Evolutionary conservation across 2,888 invertebrate genomes (phyloP), one percentile per base, ranked within the genome.

Genomic region (Dicycla oo): DNA sequence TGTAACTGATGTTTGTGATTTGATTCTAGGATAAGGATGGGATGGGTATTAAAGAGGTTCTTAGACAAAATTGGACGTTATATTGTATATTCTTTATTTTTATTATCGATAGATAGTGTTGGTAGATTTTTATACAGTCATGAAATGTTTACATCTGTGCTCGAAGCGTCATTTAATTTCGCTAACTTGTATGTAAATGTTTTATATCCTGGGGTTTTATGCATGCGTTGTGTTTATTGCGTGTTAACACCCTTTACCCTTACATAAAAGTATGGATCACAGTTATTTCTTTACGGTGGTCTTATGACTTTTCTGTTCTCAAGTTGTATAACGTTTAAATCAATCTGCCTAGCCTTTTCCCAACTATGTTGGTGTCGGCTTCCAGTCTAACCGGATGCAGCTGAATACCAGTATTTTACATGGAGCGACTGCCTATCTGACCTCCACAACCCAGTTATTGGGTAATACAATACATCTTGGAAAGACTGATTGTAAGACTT

Each of bases 1-100:
- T 86, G 79, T 83, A 73, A 73, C 73, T 63, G 81, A 76, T 82
- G 77, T 82, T 79, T 83, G 76, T 74, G 86, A 87, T 89, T 80
- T 83, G 86, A 88, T 88, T 76, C 63, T 60, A 75, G 86, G 85
- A 88, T 88, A 81, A 75, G 38, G 53, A 78, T 75, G 70, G 26
- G 49, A 78, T 58, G 23, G 23, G 8, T 74, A 79, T 82, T 81
- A 57, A 62, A 15, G 20, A 49, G 53, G 38, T 60, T 68, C 30
- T 23, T 26, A 57, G 40, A 30, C 56, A 26, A 60, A 58, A 57
- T 81, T 38, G 3, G 18, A 43, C 11, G 47, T 20, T 38, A 15
- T 40, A 45, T 58, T 43, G 3, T 45, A 51, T 38, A 13, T 11
- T 13, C 0, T 77, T 49, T 69, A 1, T 40, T 47, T 70, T n/a